Percentiles rank a stretch among this genome's conserved stretches.
Conservation (phyloP, 2,888 invertebrate species). For the Encarsia formosa region DNA sequence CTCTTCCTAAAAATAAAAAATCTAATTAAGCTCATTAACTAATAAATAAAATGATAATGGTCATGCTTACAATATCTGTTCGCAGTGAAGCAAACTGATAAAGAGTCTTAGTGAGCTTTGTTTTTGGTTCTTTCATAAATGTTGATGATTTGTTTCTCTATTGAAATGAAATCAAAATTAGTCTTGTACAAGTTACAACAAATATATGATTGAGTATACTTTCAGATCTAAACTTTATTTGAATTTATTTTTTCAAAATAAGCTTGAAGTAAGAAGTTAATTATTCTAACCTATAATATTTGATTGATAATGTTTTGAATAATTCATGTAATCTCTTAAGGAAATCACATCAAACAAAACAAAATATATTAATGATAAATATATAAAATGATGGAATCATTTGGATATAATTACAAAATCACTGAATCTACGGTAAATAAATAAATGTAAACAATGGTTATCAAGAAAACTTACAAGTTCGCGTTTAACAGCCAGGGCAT, state of each 20-base stretch:
- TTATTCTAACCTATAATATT: too few species aligned
- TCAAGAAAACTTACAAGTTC: conserved; percentile 13
- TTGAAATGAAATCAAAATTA: neutral
- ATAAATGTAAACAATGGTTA: neutral
- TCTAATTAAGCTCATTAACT: neutral
- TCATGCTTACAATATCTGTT: conserved; percentile 12
- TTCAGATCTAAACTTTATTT: neutral
- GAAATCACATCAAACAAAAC: too few species aligned
- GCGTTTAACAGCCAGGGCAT: conserved; percentile 22
- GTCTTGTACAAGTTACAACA: neutral
- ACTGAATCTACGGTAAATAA: too few species aligned
- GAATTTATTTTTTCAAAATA: neutral
- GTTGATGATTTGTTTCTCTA: conserved; percentile 8
- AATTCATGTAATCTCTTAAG: too few species aligned
- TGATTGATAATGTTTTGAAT: too few species aligned
- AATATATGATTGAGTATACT: neutral
- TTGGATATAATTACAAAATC: too few species aligned
- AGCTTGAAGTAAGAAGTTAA: neutral
- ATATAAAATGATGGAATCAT: too few species aligned
- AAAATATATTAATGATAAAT: too few species aligned
- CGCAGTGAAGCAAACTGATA: conserved; percentile 14
- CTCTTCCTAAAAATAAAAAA: conserved; percentile 8
- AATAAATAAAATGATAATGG: neutral
- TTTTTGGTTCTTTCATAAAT: conserved; percentile 1
- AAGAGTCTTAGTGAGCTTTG: conserved; percentile 12